Percentiles rank a stretch among this genome's conserved stretches.
Evolutionary conservation across 2,113 vertebrate species (phyloP).

Genomic region (Esox niger): DNA sequence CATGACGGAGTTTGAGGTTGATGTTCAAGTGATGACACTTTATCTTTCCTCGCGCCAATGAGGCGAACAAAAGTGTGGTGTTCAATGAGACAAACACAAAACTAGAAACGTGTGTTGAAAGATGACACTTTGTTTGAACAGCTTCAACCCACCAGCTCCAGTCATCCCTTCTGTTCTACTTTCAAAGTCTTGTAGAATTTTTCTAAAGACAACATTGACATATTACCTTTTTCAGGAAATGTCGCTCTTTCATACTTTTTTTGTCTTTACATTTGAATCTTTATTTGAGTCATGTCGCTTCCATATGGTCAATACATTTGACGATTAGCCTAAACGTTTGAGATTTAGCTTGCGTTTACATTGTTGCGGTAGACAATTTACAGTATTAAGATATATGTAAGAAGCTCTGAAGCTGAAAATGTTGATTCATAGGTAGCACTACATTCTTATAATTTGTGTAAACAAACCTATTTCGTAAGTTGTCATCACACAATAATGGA

Average conservation of each 20-base stretch:
- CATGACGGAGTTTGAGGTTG: constrained; percentile 36
- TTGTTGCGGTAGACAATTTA: not conserved
- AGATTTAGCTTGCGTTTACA: not conserved
- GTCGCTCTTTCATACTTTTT: not conserved
- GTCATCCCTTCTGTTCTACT: not conserved
- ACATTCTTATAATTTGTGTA: not conserved
- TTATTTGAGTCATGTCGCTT: no score
- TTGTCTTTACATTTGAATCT: not conserved
- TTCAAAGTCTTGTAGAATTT: not conserved
- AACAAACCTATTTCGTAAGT: not conserved
- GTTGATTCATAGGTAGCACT: not conserved
- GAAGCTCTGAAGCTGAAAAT: no score
- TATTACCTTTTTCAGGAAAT: not conserved
- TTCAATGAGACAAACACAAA: constrained; percentile 37
- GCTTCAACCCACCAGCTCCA: constrained; percentile 16
- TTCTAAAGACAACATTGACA: constrained; percentile 2
- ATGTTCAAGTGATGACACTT: constrained; percentile 55
- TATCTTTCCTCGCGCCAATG: constrained; percentile 44
- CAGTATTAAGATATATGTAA: no score
- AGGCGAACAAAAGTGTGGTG: constrained; percentile 48
- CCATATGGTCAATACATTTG: no score
- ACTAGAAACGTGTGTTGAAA: constrained; percentile 59
- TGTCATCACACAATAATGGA: constrained; percentile 30
- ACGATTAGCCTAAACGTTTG: not conserved
- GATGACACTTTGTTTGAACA: constrained; percentile 68